phyloP scores from a whole-genome alignment of 2,888 invertebrate genomes.

The Ethmia dodecea region DNA sequence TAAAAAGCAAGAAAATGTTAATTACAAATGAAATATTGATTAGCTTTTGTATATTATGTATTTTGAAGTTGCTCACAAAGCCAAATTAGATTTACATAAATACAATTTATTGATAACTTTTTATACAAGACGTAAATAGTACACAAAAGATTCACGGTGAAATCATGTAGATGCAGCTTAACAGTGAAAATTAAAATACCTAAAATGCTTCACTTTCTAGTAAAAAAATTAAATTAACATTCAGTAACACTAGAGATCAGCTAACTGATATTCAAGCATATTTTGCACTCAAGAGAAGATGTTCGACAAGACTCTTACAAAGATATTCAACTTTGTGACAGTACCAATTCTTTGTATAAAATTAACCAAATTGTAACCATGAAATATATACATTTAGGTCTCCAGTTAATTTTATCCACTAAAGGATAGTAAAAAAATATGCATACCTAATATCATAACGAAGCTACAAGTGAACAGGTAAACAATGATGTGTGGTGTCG shows the following conservation, averaged over 20 bases:
- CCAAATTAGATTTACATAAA: constrained; percentile 77
- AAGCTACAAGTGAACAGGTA: constrained; percentile 72
- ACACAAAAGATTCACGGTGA: constrained; percentile 65
- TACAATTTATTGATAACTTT: constrained; percentile 71
- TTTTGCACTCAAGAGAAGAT: constrained; percentile 42
- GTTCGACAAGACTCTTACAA: constrained; percentile 45
- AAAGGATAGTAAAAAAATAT: constrained; percentile 75
- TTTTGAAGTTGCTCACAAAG: constrained; percentile 76
- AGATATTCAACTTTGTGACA: constrained; percentile 64
- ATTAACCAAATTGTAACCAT: constrained; percentile 72
- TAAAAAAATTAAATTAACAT: constrained; percentile 43
- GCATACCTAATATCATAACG: constrained; percentile 76
- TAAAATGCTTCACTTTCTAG: constrained; percentile 50
- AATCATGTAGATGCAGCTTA: constrained; percentile 49
- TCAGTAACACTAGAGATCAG: constrained; percentile 66
- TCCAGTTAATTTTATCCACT: constrained; percentile 62
- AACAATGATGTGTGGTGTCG: constrained; percentile 56
- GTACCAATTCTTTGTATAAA: constrained; percentile 70
- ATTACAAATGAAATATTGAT: constrained; percentile 65
- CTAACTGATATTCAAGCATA: constrained; percentile 42
- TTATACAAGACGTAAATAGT: constrained; percentile 72
- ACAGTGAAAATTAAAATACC: constrained; percentile 47
- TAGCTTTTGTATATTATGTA: constrained; percentile 75
- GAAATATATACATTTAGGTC: constrained; percentile 74
- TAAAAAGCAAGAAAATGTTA: background rate